Percentiles rank a stretch among this genome's conserved stretches.
phyloP scores from a whole-genome alignment of 1,140 invertebrate species.

The Dendroctonus ponderosae region DNA sequence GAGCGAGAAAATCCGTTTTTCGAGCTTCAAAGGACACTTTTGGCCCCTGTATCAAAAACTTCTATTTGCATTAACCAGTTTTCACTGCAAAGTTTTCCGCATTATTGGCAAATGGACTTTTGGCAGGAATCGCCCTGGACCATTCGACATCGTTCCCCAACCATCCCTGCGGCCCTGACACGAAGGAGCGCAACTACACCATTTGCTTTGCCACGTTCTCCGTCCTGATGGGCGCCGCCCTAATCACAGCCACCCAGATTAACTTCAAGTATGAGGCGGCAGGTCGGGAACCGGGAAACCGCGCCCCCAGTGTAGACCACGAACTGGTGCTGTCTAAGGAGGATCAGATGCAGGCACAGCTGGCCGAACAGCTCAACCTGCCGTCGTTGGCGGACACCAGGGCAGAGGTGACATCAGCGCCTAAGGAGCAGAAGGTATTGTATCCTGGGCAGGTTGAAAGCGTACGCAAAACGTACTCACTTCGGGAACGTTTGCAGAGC shows the following conservation, averaged over 20 bases:
- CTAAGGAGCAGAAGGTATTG: slow-evolving; percentile 60
- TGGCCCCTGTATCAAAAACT: too few species aligned
- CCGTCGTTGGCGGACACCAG: slow-evolving; percentile 71
- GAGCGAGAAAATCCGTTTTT: too few species aligned
- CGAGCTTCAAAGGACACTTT: too few species aligned
- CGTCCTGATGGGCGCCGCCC: slow-evolving; percentile 92
- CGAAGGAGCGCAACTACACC: slow-evolving; percentile 95
- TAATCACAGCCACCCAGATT: slow-evolving; percentile 88
- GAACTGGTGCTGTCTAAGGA: slow-evolving; percentile 55
- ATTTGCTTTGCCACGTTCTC: slow-evolving; percentile 98
- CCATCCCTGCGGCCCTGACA: slow-evolving; percentile 86
- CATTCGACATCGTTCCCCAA: slow-evolving; percentile 88
- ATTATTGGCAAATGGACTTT: too few species aligned
- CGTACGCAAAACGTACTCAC: neutral
- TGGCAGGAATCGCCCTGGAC: slow-evolving; percentile 87
- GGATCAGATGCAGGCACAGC: slow-evolving; percentile 75
- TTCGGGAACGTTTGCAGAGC: slow-evolving; percentile 59
- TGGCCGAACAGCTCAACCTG: slow-evolving; percentile 76
- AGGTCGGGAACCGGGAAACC: neutral
- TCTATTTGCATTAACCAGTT: too few species aligned
- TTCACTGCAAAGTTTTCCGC: too few species aligned
- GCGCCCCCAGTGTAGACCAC: slow-evolving; percentile 51
- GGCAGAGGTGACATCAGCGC: slow-evolving; percentile 50
- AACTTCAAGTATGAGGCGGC: slow-evolving; percentile 71
- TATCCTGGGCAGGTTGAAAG: neutral